These are phyloP conservation scores for Ophiothrix spiculata DNA, from an alignment of 35 echinoderm and acorn worm genomes.

Conservation along the genomic window DNA sequence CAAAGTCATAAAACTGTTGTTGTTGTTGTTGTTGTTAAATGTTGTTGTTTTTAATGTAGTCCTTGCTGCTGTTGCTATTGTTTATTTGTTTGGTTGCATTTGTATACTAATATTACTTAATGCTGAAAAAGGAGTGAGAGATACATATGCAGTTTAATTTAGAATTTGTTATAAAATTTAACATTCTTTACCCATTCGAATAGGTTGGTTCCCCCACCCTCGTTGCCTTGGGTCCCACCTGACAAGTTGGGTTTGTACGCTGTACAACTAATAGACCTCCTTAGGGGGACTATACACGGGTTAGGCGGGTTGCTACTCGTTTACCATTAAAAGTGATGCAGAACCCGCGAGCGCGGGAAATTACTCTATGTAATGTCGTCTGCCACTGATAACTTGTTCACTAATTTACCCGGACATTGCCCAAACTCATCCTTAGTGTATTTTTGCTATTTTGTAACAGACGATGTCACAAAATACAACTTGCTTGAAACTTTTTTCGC, in stretches of 20 bases:
- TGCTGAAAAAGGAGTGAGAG: too few relatives aligned
- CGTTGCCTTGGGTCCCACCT: not conserved
- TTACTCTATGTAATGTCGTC: not conserved
- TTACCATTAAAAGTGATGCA: not conserved
- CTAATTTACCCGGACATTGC: not conserved
- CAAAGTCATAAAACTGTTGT: too few relatives aligned
- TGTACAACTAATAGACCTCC: not conserved
- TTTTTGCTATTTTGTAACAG: not conserved
- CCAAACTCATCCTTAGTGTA: not conserved
- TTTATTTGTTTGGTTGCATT: too few relatives aligned
- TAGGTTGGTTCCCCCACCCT: too few relatives aligned
- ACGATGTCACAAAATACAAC: not conserved
- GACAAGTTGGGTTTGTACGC: not conserved
- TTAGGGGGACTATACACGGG: not conserved
- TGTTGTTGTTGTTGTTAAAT: too few relatives aligned
- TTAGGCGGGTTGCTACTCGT: not conserved
- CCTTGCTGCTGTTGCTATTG: too few relatives aligned
- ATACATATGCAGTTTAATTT: too few relatives aligned
- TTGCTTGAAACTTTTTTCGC: not conserved
- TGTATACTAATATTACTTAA: too few relatives aligned
- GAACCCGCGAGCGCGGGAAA: not conserved
- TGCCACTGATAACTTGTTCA: not conserved
- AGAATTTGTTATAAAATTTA: too few relatives aligned
- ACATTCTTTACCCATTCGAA: too few relatives aligned
- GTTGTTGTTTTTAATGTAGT: too few relatives aligned